Evolutionary conservation across 2,888 invertebrate genomes (phyloP).

Genomic region (Rhagophthalmus giganteus): DNA sequence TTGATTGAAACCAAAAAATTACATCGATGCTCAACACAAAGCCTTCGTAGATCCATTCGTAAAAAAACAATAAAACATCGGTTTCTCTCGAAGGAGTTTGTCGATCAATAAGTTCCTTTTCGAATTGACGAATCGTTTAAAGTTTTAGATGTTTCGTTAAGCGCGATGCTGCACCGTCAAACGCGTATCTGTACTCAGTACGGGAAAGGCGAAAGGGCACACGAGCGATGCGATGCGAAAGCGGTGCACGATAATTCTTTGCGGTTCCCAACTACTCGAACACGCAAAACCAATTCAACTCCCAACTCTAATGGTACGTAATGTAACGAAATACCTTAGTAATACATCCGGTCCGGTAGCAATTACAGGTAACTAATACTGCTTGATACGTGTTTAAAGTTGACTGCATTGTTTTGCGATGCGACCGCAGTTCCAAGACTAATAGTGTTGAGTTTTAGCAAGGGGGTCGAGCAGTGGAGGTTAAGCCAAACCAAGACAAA

Average conservation of each 20-base stretch:
- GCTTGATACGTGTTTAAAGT: slow-evolving; percentile 54
- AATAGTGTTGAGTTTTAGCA: slow-evolving; percentile 42
- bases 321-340: slow-evolving; percentile 51
- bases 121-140: too few relatives aligned
- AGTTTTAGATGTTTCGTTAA: too few relatives aligned
- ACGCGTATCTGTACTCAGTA: too few relatives aligned
- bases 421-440: slow-evolving; percentile 54
- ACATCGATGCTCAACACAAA: too few relatives aligned
- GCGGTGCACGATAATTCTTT: slow-evolving; percentile 8
- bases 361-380: slow-evolving; percentile 56
- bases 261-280: slow-evolving; percentile 19
- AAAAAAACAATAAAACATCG: too few relatives aligned
- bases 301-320: slow-evolving; percentile 49
- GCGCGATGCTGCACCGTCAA: too few relatives aligned
- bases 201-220: too few relatives aligned
- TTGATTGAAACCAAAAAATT: too few relatives aligned
- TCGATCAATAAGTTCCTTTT: too few relatives aligned
- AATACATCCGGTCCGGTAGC: slow-evolving; percentile 48
- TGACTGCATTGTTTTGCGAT: slow-evolving; percentile 55
- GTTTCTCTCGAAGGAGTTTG: too few relatives aligned
- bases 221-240: too few relatives aligned
- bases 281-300: slow-evolving; percentile 44
- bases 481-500: slow-evolving; percentile 55
- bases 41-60: too few relatives aligned
- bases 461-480: slow-evolving; percentile 34